Conservation (phyloP, 2,797 vertebrate species). For the Synaphobranchus kaupii region DNA sequence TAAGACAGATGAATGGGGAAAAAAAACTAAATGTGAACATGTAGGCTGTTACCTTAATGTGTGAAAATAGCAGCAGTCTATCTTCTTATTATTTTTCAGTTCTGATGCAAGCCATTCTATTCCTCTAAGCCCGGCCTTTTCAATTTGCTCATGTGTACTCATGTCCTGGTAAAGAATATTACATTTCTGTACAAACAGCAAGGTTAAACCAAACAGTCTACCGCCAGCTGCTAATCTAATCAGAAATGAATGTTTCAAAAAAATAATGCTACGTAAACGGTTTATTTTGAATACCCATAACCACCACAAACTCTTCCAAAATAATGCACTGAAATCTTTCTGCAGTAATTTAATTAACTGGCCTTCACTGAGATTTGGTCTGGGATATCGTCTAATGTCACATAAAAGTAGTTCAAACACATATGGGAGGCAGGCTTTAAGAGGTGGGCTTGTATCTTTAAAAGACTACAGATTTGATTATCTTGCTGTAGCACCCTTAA, state of each 20-base stretch:
- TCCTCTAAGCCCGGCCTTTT: background rate
- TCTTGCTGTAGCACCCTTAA: background rate
- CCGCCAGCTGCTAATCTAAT: background rate
- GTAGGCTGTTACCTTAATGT: background rate
- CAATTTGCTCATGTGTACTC: background rate
- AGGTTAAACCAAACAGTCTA: background rate
- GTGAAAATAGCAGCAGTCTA: background rate
- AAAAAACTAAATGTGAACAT: background rate
- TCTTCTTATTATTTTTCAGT: background rate
- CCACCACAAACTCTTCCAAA: background rate
- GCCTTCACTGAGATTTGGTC: background rate
- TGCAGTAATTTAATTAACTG: background rate
- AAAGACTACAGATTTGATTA: background rate
- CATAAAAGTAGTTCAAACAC: background rate
- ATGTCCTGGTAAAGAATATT: background rate
- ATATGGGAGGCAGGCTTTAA: background rate
- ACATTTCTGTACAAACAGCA: conserved; percentile 2
- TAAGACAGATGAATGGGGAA: background rate
- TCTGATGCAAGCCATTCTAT: background rate
- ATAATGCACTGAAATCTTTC: background rate
- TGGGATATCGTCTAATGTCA: background rate
- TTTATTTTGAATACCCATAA: background rate
- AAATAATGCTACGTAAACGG: background rate
- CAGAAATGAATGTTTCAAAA: background rate
- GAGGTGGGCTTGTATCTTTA: background rate